These are phyloP conservation scores for Scopus umbretta DNA, from an alignment of 2,113 vertebrate genomes.

Conservation along the genomic window DNA sequence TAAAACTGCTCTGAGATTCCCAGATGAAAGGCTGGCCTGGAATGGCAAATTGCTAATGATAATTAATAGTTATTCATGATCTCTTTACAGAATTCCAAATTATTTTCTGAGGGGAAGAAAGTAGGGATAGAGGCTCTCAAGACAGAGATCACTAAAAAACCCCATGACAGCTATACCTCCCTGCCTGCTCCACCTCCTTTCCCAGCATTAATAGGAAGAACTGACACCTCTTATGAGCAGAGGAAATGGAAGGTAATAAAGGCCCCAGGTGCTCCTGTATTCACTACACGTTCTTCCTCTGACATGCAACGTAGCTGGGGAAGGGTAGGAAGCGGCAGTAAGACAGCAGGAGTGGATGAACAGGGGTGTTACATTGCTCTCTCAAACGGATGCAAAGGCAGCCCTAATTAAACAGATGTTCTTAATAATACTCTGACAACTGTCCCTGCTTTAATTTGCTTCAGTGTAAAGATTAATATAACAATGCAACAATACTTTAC, in stretches of 20 bases:
- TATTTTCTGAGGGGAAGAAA: neutral
- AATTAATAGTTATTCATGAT: conserved; percentile 58
- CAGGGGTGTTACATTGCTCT: neutral
- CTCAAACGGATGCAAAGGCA: neutral
- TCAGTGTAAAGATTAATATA: conserved; percentile 46
- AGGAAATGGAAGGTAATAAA: neutral
- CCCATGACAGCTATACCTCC: neutral
- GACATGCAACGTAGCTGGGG: neutral
- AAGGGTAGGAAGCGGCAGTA: neutral
- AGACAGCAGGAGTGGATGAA: neutral
- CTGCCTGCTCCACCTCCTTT: neutral
- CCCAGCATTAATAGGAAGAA: neutral
- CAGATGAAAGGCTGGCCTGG: conserved; percentile 48
- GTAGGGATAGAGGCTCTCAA: neutral
- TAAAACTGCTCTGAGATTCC: conserved; percentile 44
- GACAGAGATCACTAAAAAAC: neutral
- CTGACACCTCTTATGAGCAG: neutral
- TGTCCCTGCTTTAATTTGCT: conserved; percentile 56
- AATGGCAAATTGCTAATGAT: conserved; percentile 61
- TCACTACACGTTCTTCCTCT: neutral
- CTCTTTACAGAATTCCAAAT: conserved; percentile 19
- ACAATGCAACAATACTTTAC: conserved; percentile 31
- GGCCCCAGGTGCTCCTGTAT: neutral
- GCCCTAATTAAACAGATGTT: conserved; percentile 53
- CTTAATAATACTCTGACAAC: conserved; percentile 48